Evolutionary conservation across 2,113 vertebrate genomes (phyloP).

Genomic region (Ia io): DNA sequence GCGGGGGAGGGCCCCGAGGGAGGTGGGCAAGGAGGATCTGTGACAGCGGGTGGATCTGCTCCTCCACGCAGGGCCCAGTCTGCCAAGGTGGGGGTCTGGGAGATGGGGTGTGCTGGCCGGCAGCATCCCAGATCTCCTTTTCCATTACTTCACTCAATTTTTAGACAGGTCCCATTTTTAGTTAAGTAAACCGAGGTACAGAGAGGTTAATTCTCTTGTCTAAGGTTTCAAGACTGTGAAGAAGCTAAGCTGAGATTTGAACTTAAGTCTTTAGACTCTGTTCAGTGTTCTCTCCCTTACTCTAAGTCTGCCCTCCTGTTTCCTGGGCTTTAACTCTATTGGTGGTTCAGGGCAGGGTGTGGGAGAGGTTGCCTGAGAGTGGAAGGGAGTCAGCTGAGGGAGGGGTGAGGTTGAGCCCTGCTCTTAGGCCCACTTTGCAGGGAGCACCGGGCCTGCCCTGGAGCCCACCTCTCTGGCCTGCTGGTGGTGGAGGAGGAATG

Average conservation of each 20-base stretch:
- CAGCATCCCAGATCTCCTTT: background rate
- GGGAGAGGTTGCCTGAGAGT: background rate
- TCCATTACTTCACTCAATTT: background rate
- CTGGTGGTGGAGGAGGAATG: background rate
- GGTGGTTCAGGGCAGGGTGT: background rate
- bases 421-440: background rate
- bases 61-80: too few relatives aligned
- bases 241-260: background rate
- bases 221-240: background rate
- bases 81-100: background rate
- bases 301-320: background rate
- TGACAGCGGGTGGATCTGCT: background rate
- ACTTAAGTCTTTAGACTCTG: background rate
- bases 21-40: background rate
- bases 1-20: background rate
- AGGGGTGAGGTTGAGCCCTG: background rate
- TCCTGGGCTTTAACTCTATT: background rate
- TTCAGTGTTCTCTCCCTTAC: background rate
- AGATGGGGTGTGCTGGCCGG: background rate
- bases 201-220: background rate
- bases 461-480: background rate
- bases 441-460: background rate
- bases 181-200: background rate
- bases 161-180: background rate
- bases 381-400: background rate